These are phyloP conservation scores for Phoeniculus purpureus DNA, from an alignment of 2,797 vertebrate genomes.

Conservation along the genomic window DNA sequence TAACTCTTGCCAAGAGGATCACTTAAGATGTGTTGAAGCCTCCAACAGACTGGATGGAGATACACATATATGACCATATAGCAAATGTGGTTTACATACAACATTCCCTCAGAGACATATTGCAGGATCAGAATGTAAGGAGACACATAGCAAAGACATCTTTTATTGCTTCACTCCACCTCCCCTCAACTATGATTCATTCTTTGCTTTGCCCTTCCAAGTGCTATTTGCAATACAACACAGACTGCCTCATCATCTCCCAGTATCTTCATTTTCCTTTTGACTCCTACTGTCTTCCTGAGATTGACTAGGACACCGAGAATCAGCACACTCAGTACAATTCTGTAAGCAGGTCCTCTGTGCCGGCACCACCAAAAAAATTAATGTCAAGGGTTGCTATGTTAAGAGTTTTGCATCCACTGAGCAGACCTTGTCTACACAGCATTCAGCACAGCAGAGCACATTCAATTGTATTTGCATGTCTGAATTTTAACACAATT, in stretches of 20 bases:
- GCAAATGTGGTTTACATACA: background rate
- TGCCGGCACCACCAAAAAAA: background rate
- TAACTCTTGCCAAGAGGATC: background rate
- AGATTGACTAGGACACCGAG: background rate
- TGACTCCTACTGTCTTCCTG: background rate
- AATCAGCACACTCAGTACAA: background rate
- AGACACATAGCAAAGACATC: background rate
- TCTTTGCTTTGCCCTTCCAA: background rate
- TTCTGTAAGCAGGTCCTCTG: background rate
- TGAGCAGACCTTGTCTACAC: background rate
- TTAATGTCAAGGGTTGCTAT: background rate
- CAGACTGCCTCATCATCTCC: background rate
- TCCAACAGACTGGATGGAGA: background rate
- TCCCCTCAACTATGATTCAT: background rate
- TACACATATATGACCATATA: fast-evolving
- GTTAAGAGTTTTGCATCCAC: background rate
- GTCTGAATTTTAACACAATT: background rate
- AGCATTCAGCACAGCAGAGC: background rate
- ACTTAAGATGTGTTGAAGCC: background rate
- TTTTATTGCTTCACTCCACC: background rate
- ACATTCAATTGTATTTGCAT: background rate
- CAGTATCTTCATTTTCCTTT: background rate
- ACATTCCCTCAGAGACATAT: background rate
- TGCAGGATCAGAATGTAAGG: fast-evolving
- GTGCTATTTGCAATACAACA: background rate